These are phyloP conservation scores for Creontiades dilutus DNA, from an alignment of 2,888 invertebrate genomes.

Conservation along the genomic window DNA sequence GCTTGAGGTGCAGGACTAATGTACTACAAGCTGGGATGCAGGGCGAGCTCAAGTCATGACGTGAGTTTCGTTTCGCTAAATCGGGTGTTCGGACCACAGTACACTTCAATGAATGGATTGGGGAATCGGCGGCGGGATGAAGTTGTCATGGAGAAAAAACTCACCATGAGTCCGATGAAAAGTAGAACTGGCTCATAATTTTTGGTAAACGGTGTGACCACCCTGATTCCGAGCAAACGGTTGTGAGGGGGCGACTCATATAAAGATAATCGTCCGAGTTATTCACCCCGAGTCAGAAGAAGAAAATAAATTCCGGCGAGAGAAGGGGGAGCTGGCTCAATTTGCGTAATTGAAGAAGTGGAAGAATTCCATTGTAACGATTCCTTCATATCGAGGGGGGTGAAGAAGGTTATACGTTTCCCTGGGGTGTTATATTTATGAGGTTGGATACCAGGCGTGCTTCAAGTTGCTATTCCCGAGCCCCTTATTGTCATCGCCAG, in stretches of 20 bases:
- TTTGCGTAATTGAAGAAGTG: conserved; percentile 58
- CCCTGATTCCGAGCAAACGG: not conserved
- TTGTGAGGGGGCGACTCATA: not conserved
- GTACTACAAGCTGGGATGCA: too few species aligned
- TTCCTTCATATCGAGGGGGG: conserved; percentile 52
- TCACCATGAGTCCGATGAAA: too few species aligned
- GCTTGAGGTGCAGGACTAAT: too few species aligned
- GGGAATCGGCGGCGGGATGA: too few species aligned
- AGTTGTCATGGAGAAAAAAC: too few species aligned
- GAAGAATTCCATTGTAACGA: conserved; percentile 60
- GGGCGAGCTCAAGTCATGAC: too few species aligned
- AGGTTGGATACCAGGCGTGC: conserved; percentile 53
- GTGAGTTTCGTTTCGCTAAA: too few species aligned
- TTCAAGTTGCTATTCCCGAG: conserved; percentile 41
- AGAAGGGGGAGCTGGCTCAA: conserved; percentile 23
- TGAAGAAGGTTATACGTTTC: not conserved
- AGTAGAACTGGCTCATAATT: too few species aligned
- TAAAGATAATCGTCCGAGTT: conserved; percentile 6
- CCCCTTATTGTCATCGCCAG: conserved; percentile 54
- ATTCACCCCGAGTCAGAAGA: not conserved
- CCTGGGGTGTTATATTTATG: conserved; percentile 55
- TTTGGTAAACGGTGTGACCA: too few species aligned
- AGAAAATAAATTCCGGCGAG: conserved; percentile 34
- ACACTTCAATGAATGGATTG: too few species aligned
- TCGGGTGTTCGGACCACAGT: too few species aligned